Conservation (phyloP, 1,140 invertebrate genomes). For the Saxidomus purpurata region DNA sequence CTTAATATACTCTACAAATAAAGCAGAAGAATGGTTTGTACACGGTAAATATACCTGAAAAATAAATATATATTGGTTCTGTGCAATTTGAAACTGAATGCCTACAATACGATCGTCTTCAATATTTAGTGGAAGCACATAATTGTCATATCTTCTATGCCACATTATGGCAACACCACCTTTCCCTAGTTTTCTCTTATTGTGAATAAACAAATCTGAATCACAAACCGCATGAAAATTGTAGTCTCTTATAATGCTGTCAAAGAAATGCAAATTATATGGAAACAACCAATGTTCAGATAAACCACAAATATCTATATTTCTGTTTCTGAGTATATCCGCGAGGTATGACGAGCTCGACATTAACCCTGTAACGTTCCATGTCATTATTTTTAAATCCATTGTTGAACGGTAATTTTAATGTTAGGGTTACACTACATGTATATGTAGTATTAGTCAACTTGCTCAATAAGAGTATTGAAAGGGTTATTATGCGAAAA, state of each 20-base stretch:
- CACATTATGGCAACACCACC: slow-evolving; percentile 29
- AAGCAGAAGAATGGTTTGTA: neutral
- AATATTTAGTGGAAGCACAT: neutral
- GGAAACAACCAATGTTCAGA: slow-evolving; percentile 29
- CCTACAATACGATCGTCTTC: slow-evolving; percentile 14
- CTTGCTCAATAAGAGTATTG: too few species aligned
- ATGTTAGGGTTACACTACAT: too few species aligned
- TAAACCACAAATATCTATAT: slow-evolving; percentile 11
- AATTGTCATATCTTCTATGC: neutral
- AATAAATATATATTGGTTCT: neutral
- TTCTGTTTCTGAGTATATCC: neutral
- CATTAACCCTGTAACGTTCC: slow-evolving; percentile 12
- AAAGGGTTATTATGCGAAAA: too few species aligned
- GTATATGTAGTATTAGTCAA: too few species aligned
- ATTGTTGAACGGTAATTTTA: too few species aligned
- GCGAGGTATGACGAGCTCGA: neutral
- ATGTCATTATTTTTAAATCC: slow-evolving; percentile 27
- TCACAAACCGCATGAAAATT: neutral
- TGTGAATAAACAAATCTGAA: neutral
- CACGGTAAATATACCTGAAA: neutral
- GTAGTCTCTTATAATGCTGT: neutral
- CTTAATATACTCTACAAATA: slow-evolving; percentile 28
- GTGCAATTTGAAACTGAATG: slow-evolving; percentile 4
- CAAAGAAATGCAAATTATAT: slow-evolving; percentile 9
- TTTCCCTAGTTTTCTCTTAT: neutral